These are phyloP conservation scores for Diadegma fenestrale DNA, from an alignment of 2,888 invertebrate genomes.

Conservation along the genomic window DNA sequence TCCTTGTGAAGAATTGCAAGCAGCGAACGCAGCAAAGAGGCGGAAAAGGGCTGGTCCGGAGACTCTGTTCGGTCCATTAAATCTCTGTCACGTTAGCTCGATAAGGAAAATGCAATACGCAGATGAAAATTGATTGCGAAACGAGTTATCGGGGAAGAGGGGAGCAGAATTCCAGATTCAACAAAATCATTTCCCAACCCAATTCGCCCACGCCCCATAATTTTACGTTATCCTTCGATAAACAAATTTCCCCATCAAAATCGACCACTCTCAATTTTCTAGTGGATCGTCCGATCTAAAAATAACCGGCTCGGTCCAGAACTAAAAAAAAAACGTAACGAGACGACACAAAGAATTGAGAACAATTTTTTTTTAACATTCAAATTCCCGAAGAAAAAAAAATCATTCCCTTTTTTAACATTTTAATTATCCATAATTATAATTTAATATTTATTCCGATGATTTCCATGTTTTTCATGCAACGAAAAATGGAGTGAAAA, in stretches of 20 bases:
- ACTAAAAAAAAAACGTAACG: background rate
- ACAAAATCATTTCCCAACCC: background rate
- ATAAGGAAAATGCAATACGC: background rate
- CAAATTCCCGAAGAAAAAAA: background rate
- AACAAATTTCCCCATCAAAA: background rate
- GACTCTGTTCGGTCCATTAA: background rate
- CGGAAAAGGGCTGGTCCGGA: background rate
- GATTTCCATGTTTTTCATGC: too few species aligned
- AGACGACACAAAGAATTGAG: background rate
- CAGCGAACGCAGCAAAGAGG: background rate
- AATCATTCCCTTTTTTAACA: background rate
- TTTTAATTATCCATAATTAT: background rate
- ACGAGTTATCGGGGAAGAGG: background rate
- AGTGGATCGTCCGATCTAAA: background rate
- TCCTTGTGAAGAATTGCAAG: background rate
- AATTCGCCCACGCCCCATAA: background rate
- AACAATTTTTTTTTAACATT: too few species aligned
- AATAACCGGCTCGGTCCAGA: background rate
- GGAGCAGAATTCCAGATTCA: background rate
- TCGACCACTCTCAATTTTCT: background rate
- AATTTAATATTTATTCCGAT: background rate
- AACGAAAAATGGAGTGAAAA: background rate
- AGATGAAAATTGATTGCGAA: background rate
- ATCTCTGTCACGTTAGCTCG: background rate
- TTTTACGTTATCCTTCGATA: background rate